phyloP scores from a whole-genome alignment of 2,113 vertebrate species.

The Oryzias celebensis region DNA sequence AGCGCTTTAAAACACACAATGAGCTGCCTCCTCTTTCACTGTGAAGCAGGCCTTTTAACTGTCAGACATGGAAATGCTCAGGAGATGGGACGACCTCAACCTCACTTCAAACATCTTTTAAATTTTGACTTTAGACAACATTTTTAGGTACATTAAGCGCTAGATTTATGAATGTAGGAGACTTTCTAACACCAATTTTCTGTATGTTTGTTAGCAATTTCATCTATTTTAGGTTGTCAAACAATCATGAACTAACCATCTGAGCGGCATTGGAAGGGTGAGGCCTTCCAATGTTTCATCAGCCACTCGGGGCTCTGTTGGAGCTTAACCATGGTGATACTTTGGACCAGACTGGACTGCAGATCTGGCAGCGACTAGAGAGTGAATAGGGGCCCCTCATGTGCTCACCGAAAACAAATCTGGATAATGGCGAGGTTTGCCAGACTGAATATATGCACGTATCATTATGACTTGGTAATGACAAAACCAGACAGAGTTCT shows the following conservation, averaged over 20 bases:
- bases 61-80: constrained; percentile 55
- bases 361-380: constrained; percentile 31
- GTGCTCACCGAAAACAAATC: constrained; percentile 15
- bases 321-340: constrained; percentile 22
- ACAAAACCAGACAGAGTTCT: constrained; percentile 31
- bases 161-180: too few relatives aligned
- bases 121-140: too few relatives aligned
- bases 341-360: constrained; percentile 17
- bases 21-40: constrained; percentile 70
- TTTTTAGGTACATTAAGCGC: too few relatives aligned
- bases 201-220: neutral
- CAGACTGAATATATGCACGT: constrained; percentile 18
- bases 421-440: neutral
- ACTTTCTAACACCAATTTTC: neutral
- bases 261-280: constrained; percentile 1
- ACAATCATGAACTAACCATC: constrained; percentile 11
- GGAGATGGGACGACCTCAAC: constrained; percentile 16
- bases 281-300: constrained; percentile 13
- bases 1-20: constrained; percentile 76
- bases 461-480: constrained; percentile 35
- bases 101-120: neutral
- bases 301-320: constrained; percentile 19
- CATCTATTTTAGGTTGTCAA: neutral
- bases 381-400: constrained; percentile 27
- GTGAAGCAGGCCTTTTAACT: constrained; percentile 72